Base-by-base conservation (phyloP, 1,140 invertebrate species). In the Drosophila mojavensis region DNA sequence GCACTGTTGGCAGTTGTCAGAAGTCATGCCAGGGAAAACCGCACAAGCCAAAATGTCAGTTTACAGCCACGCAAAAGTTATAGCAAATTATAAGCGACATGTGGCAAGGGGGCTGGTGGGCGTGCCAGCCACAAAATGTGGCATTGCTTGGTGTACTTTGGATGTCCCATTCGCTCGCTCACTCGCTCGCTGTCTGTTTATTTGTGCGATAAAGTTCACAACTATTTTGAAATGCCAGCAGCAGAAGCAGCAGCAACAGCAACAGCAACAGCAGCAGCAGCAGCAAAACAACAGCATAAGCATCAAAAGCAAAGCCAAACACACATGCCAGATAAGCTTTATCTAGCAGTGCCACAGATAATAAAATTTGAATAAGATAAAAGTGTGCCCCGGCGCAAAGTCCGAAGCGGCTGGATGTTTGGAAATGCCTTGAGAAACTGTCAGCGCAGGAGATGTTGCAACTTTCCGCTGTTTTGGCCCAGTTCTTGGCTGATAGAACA, bases 321-420 rank as follows among this genome's bases (percentile, higher is more conserved):
- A 75, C 82, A 85, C 67, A 88, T 86, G 79, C 67, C 83, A 82
- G 82, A 85, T 85, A 79, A 79, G 65, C 53, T 83, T 85, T 85
- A 85, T 85, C 82, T 71, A 45, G 24, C 58, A 73, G 74, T 62
- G 69, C 70, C 65, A 62, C 55, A 85, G 82, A 85, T 85, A 88
- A 88, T 73, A 79, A 60, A 85, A 85, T 64, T 82, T 85, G 88
- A 85, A 88, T 79, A 88, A 85, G 82, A 85, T 85, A 82, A 82
- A 82, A 73, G 48, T 60, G 24, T 66, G 36, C 28, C 68, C 53
- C 28, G 54, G 39, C 15, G 26, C 28, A 7, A 1, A 28, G 51
- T 53, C 47, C n/a, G 30, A 54, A 41, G 55, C 62, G 68, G 15
- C 50, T 4, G 33, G 47, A 48, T 26, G 30, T 60, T 45, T 43